These are phyloP conservation scores for Agonopterix subpropinquella DNA, from an alignment of 2,888 invertebrate genomes.

Conservation along the genomic window DNA sequence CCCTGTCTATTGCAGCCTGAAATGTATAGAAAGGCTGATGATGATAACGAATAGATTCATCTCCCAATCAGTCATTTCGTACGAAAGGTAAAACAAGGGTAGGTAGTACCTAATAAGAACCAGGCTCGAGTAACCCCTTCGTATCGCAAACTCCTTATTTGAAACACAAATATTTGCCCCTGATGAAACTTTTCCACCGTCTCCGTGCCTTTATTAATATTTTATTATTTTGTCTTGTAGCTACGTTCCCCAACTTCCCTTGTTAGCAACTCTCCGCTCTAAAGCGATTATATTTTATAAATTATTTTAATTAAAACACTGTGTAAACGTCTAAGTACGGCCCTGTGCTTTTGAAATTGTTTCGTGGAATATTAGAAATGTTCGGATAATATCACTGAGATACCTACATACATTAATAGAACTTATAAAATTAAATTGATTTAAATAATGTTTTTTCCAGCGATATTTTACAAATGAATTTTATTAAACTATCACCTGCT, in stretches of 20 bases:
- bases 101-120: neutral
- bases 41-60: too few species aligned
- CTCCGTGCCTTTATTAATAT: constrained; percentile 73
- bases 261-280: constrained; percentile 62
- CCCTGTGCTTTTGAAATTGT: constrained; percentile 35
- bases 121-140: constrained; percentile 49
- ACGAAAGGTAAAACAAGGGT: too few species aligned
- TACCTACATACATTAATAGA: too few species aligned
- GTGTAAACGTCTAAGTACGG: constrained; percentile 54
- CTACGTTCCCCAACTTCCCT: constrained; percentile 63
- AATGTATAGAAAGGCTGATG: too few species aligned
- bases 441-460: too few species aligned
- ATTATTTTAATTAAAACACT: constrained; percentile 75
- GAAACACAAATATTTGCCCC: constrained; percentile 71
- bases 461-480: too few species aligned
- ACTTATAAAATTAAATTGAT: too few species aligned
- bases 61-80: too few species aligned
- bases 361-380: constrained; percentile 33
- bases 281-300: constrained; percentile 73
- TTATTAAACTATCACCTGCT: too few species aligned
- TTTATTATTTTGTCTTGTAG: constrained; percentile 76
- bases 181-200: constrained; percentile 68
- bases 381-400: too few species aligned
- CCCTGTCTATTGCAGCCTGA: too few species aligned
- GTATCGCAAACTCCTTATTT: constrained; percentile 69